Conservation (phyloP, 2,888 invertebrate genomes). For the Leucozona laternaria region DNA sequence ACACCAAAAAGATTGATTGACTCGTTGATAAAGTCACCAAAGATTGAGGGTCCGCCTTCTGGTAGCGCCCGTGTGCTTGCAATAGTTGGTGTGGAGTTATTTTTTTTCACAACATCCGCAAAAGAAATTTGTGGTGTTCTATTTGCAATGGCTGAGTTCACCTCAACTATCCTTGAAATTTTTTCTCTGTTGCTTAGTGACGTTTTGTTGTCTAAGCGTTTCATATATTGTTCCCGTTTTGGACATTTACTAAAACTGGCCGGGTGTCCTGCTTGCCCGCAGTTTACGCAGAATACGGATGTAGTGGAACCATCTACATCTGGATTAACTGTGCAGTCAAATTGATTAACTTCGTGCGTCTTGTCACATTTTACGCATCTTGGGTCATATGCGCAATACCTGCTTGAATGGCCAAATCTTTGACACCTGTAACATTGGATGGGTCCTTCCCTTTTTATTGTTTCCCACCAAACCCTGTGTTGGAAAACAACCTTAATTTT, state of each 20-base stretch:
- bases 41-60: too few relatives aligned
- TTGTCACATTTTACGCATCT: not conserved
- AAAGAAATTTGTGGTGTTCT: too few relatives aligned
- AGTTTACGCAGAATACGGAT: not conserved
- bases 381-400: not conserved
- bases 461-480: not conserved
- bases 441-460: not conserved
- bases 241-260: not conserved
- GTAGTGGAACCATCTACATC: too few relatives aligned
- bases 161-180: not conserved
- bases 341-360: not conserved
- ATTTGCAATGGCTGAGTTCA: not conserved
- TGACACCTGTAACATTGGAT: not conserved
- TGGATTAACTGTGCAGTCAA: not conserved
- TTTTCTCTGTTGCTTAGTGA: not conserved
- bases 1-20: too few relatives aligned
- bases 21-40: too few relatives aligned
- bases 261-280: not conserved
- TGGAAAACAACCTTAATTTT: not conserved
- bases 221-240: not conserved
- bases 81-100: too few relatives aligned
- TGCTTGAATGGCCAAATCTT: not conserved
- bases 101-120: too few relatives aligned
- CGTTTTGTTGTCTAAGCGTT: not conserved
- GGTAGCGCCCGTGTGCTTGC: too few relatives aligned